Evolutionary conservation across 2,888 invertebrate species (phyloP), one percentile per base, ranked within the genome.

Genomic region (Zootermopsis nevadensis): DNA sequence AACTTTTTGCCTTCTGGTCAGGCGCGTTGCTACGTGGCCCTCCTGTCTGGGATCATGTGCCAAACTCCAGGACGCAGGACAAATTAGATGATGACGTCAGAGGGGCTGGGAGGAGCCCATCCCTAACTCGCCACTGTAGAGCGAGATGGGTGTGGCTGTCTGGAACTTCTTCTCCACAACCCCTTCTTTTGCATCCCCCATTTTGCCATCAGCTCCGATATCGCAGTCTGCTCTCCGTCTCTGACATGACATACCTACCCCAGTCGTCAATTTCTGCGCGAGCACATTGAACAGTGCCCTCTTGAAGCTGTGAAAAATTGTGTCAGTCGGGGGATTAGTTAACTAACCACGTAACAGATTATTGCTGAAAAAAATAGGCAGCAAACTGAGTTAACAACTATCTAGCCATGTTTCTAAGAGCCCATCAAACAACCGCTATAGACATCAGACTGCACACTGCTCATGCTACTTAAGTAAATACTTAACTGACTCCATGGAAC

Each of bases 51-150:
- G 27, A 66, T 27, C 30, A 66, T 66, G 66, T 3, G 4, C 60
- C 66, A 38, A 77, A n/a, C 24, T 77, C 66, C 22, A 77, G 60
- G 76, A 79, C 83, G 83, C 81, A 80, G 72, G 81, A 83, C 83
- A 81, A 81, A 74, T 83, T 81, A 60, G 81, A 53, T 22, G 74
- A 53, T 81, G 83, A 74, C 80, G 83, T 83, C 83, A 80, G 12
- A 35, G 35, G 55, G 72, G 22, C 24, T 42, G 80, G 83, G 82
- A 69, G 82, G 77, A 79, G 82, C 77, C 27, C 35, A 33, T 60
- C 67, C 60, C 66, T 42, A 35, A 35, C 79, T 79, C 82, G 77
- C 82, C 79, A 69, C 79, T 79, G 69, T 55, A 48, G 48, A 31
- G 69, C 69, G 69, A 31, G 69, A n/a, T 66, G 69, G 69, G 69